Conservation (phyloP, 2,888 invertebrate genomes). For the Acleris laterana region DNA sequence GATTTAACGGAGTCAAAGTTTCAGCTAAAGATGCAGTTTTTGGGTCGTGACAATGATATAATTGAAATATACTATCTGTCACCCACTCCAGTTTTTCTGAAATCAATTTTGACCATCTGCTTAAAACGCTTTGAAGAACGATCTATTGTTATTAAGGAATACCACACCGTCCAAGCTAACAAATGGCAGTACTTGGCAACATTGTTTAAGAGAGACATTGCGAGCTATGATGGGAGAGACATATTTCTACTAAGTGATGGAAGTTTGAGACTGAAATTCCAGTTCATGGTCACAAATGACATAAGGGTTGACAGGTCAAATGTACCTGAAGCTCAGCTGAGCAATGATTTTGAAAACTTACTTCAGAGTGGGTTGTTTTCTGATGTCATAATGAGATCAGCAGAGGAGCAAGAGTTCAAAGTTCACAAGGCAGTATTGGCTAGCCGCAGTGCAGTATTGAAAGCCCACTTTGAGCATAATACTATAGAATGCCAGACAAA, state of each 20-base stretch:
- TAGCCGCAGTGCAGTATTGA: slow-evolving; percentile 72
- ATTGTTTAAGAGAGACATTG: slow-evolving; percentile 69
- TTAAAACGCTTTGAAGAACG: slow-evolving; percentile 74
- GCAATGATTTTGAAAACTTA: slow-evolving; percentile 71
- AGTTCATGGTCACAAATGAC: slow-evolving; percentile 74
- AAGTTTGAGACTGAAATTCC: slow-evolving; percentile 70
- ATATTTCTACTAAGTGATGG: slow-evolving; percentile 69
- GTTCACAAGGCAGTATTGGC: slow-evolving; percentile 76
- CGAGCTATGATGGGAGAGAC: slow-evolving; percentile 64
- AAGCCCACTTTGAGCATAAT: slow-evolving; percentile 77
- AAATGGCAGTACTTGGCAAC: slow-evolving; percentile 78
- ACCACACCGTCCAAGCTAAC: slow-evolving; percentile 72
- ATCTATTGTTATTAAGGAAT: slow-evolving; percentile 72
- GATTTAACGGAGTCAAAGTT: slow-evolving; percentile 58
- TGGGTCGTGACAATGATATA: slow-evolving; percentile 72
- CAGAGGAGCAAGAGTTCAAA: slow-evolving; percentile 67
- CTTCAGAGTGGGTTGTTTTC: slow-evolving; percentile 69
- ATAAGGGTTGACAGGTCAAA: slow-evolving; percentile 65
- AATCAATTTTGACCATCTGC: slow-evolving; percentile 70
- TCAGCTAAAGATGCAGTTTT: slow-evolving; percentile 74
- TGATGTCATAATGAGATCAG: slow-evolving; percentile 73
- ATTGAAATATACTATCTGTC: slow-evolving; percentile 74
- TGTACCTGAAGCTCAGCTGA: slow-evolving; percentile 65
- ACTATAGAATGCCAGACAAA: slow-evolving; percentile 73
- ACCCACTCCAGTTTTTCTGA: slow-evolving; percentile 68